A percentile compares a stretch with the other conserved stretches of the same genome.
These are phyloP conservation scores for Fragum sueziense DNA, from an alignment of 2,888 invertebrate species.

Conservation along the genomic window DNA sequence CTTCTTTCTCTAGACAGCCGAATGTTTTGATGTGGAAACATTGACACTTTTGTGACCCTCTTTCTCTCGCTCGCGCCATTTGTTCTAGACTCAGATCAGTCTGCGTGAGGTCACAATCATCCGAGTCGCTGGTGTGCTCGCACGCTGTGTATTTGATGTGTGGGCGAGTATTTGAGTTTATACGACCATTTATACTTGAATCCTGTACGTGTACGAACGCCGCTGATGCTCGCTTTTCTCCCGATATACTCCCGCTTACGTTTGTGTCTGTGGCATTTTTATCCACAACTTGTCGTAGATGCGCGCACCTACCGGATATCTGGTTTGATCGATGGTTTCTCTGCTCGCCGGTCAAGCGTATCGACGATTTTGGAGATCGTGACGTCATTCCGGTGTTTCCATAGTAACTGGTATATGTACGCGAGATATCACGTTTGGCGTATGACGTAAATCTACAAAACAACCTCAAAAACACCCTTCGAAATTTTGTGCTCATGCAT, in stretches of 20 bases:
- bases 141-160: constrained; percentile 1
- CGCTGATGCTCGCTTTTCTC: too few relatives aligned
- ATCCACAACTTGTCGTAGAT: background rate
- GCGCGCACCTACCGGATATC: background rate
- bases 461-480: constrained; percentile 84
- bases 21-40: constrained; percentile 6
- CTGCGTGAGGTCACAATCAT: background rate
- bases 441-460: constrained; percentile 53
- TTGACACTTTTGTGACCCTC: background rate
- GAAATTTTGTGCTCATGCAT: constrained; percentile 89
- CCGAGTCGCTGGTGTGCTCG: background rate
- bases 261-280: background rate
- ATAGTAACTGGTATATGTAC: constrained; percentile 33
- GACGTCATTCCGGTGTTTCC: constrained; percentile 19
- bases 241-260: background rate
- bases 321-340: background rate
- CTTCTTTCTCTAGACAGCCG: background rate
- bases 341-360: background rate
- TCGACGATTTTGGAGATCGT: background rate
- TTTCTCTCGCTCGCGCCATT: background rate
- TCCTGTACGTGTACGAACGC: too few relatives aligned
- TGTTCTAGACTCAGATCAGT: background rate
- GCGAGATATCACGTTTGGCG: constrained; percentile 20
- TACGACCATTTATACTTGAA: background rate
- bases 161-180: background rate